Evolutionary conservation across 2,797 vertebrate genomes (phyloP), one percentile per base, ranked within the genome.

Genomic region (Lerista edwardsae): DNA sequence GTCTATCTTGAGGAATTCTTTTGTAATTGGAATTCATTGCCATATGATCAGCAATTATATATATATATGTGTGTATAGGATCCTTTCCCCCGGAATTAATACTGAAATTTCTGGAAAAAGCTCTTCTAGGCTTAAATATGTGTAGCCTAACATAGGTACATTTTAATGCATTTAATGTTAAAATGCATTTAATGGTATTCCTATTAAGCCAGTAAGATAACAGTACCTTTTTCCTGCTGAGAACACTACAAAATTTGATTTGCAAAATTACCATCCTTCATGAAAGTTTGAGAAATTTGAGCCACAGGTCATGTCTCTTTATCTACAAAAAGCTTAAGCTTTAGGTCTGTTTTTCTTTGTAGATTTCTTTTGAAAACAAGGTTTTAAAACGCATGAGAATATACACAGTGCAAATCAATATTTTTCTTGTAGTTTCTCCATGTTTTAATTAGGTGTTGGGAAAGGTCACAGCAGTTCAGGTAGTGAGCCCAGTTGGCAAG

Each of bases 171-270:
- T n/a, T n/a, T n/a, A 85, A 86, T 2, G 7, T 76, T 90, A 86
- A 93, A 87, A 93, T 92, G 91, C 82, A 59, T 83, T 79, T 91
- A 92, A 91, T 85, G 75, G 51, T 86, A 71, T 80, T 61, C 41
- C 71, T 90, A 82, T 80, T 93, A 92, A 92, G 84, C 86, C 88
- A 91, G 15, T 86, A 87, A 92, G 65, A 31, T 31, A 34, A 6
- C 65, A 31, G 31, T 15, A 34, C 34, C 34, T 65, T 29, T 5
- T 73, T 76, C 88, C 89, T 90, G 87, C 51, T 55, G 4, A 17
- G 88, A 65, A 88, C 75, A 15, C 62, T 93, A 82, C 7, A 88
- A 90, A 88, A 91, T 94, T 90, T 93, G 87, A 93, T 94, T 95
- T 94, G 82, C 86, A 84, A 91, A 92, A 83, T 83, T 67, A 79